Evolutionary conservation across 2,113 vertebrate species (phyloP), one percentile per base, ranked within the genome.

Genomic region (Meriones unguiculatus): DNA sequence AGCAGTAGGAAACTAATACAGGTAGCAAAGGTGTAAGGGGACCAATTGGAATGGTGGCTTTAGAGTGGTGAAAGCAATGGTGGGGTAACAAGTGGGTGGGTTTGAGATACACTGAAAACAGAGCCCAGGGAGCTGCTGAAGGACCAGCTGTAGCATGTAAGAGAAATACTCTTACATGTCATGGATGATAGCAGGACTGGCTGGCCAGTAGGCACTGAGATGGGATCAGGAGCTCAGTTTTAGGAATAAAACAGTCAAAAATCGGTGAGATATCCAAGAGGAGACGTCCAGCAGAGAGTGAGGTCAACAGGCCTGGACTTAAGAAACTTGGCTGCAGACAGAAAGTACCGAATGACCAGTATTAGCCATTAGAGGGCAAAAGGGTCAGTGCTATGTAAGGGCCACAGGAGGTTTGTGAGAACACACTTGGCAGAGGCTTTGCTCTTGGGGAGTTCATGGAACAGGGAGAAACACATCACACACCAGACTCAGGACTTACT

Each of bases 401-500:
- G 17, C 14, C 35, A 24, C 28, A 22, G 46, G 62, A 64, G 4
- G 22, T 57, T 65, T 50, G 18, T 6, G 18, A 30, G 35, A 84
- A 46, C 0, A 2, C 59, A 15, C 54, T 76, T 11, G 75, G 77
- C 25, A 13, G 28, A 0, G 32, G 73, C 12, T 52, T 15, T 72
- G 0, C 32, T 54, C 46, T 54, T 5, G 0, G 28, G n/a, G 59
- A 50, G 20, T 28, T 90, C 15, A 3, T 38, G 41, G 25, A 50
- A 50, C 32, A 7, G 7, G 7, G 35, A 87, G 54, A 10, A 90
- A 94, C 41, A 73, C 22, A 17, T 70, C 10, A 6, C 28, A 28
- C 38, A 2, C 2, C 0, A 52, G 32, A 59, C 30, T 24, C 4
- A 0, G 85, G 76, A 99, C 99, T 99, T 98, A 99, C 99, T 82